Base-by-base conservation (phyloP, 1,140 invertebrate genomes). In the Kradibia gibbosae region DNA sequence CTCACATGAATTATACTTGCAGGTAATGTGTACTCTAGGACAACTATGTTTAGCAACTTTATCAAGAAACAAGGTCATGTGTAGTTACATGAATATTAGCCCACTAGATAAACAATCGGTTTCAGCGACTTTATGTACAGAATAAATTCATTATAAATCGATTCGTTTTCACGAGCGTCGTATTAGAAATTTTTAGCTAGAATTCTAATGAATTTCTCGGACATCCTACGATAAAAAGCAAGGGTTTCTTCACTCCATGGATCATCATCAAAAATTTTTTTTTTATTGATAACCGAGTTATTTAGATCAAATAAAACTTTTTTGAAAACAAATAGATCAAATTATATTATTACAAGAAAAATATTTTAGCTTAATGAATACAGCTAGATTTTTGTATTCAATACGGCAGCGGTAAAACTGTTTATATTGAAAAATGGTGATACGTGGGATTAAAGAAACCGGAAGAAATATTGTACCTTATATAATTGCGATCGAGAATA, bases 271-370 rank as follows among this genome's bases (percentile, higher is more conserved):
- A 82, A 77, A 82, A 71, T 82, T 34, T 77, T 82, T 70, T 77
- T 78, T 82, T 78, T 62, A 82, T 77, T 82, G 72, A 82, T 82
- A 39, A 28, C 39, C 53, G 39, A 31, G 67, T n/a, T 65, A 80
- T 74, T 73, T 34, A n/a, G n/a, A n/a, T n/a, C n/a, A n/a, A n/a
- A n/a, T n/a, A n/a, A n/a, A n/a, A n/a, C n/a, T n/a, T n/a, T n/a
- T n/a, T n/a, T n/a, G n/a, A n/a, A n/a, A n/a, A n/a, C n/a, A n/a
- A n/a, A n/a, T n/a, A n/a, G n/a, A n/a, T n/a, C n/a, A n/a, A n/a
- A n/a, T n/a, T n/a, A n/a, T n/a, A 60, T 70, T 55, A 70, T 75
- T 75, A 13, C 60, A 72, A 39, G 20, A 28, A 11, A 70, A 7
- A 72, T 81, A 74, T 81, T 75, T 71, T 45, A 5, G 53, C 15